phyloP scores from a whole-genome alignment of 2,888 invertebrate genomes.

The Diarsia dahlii region DNA sequence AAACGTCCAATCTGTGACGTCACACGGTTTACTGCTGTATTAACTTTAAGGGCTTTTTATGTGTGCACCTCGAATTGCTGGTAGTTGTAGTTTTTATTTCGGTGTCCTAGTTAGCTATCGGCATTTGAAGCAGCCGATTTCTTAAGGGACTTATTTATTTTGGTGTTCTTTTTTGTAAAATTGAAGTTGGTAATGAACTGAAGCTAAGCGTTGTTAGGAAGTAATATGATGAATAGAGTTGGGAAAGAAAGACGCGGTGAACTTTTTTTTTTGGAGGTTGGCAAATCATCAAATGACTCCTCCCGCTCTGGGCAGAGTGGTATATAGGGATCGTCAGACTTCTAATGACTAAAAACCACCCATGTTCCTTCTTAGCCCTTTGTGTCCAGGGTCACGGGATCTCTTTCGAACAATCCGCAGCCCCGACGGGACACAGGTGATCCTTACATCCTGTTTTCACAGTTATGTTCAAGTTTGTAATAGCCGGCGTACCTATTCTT shows the following conservation, averaged over 20 bases:
- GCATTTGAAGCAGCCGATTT: background rate
- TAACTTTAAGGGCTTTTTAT: slow-evolving; percentile 59
- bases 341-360: too few species aligned
- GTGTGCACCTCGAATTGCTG: slow-evolving; percentile 40
- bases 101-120: slow-evolving; percentile 13
- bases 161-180: background rate
- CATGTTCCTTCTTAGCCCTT: too few species aligned
- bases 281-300: too few species aligned
- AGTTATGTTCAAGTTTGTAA: background rate
- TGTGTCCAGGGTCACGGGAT: too few species aligned
- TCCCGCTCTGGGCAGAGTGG: too few species aligned
- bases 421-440: too few species aligned
- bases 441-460: background rate
- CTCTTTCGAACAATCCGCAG: too few species aligned
- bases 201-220: background rate
- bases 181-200: background rate
- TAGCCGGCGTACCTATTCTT: background rate
- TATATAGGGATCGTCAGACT: too few species aligned
- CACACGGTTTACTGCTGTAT: slow-evolving; percentile 56
- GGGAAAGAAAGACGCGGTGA: too few species aligned
- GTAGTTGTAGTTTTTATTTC: slow-evolving; percentile 49
- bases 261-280: too few species aligned
- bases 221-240: too few species aligned
- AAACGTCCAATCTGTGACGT: slow-evolving; percentile 66
- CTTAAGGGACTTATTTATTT: background rate